Conservation (phyloP, 2,888 invertebrate species). For the Drosophila incognita region DNA sequence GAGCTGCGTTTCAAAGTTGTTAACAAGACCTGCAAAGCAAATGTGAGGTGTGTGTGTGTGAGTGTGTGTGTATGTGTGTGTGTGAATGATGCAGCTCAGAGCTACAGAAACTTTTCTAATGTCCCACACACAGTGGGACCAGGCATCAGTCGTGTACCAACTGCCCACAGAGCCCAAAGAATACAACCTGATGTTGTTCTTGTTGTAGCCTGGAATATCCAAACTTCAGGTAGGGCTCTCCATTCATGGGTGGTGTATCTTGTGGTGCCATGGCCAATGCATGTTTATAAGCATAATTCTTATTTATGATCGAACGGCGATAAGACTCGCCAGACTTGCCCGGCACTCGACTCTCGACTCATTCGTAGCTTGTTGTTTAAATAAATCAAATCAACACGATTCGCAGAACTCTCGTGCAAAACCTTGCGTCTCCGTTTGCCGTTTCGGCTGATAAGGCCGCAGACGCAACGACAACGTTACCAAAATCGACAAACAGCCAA, state of each 20-base stretch:
- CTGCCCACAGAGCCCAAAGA: conserved; percentile 21
- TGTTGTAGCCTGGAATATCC: neutral
- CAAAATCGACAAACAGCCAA: conserved; percentile 16
- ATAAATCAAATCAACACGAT: conserved; percentile 82
- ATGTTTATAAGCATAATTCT: conserved; percentile 77
- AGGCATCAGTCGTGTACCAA: conserved; percentile 9
- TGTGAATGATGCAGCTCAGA: neutral
- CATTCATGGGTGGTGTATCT: conserved; percentile 58
- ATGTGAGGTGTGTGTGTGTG: neutral
- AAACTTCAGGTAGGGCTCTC: conserved; percentile 32
- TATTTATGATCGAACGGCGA: conserved; percentile 79
- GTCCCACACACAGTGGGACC: conserved; percentile 75
- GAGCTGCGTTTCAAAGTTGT: conserved; percentile 79
- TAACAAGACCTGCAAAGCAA: conserved; percentile 53
- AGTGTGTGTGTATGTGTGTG: neutral
- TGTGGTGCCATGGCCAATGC: conserved; percentile 51
- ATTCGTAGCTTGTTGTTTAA: conserved; percentile 48
- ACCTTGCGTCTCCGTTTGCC: conserved; percentile 13
- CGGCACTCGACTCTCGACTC: conserved; percentile 5
- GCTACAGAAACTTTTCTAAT: conserved; percentile 61
- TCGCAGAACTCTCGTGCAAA: conserved; percentile 68
- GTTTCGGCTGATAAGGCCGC: conserved; percentile 56
- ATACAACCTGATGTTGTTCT: conserved; percentile 20
- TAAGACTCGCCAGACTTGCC: conserved; percentile 51
- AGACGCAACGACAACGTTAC: conserved; percentile 33